Conservation (phyloP, 2,113 vertebrate species). For the Cathartes aura region DNA sequence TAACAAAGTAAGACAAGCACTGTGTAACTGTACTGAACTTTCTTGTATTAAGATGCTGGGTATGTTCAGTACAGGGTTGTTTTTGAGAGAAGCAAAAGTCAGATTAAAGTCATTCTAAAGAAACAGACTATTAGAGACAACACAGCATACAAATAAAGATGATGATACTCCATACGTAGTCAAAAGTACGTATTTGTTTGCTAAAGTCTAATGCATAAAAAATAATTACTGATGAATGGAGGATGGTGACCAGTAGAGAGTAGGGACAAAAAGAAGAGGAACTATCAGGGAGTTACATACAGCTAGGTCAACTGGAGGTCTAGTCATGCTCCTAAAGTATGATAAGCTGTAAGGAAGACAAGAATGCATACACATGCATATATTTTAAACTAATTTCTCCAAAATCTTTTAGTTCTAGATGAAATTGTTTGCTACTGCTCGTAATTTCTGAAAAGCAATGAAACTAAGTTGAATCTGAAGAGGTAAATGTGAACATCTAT, state of each 20-base stretch:
- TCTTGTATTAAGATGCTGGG: background rate
- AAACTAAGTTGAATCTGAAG: background rate
- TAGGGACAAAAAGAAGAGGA: background rate
- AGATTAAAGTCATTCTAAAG: background rate
- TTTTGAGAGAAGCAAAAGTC: background rate
- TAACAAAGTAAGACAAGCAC: background rate
- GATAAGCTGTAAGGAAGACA: background rate
- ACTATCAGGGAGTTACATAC: background rate
- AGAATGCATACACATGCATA: background rate
- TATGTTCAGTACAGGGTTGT: background rate
- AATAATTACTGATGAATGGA: background rate
- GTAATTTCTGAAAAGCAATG: background rate
- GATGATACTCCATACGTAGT: background rate
- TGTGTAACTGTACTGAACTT: background rate
- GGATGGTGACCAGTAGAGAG: background rate
- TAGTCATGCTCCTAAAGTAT: background rate
- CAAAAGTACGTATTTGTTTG: background rate
- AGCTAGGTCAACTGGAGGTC: background rate
- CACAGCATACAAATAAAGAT: background rate
- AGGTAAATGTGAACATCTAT: background rate
- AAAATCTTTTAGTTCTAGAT: background rate
- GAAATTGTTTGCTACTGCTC: background rate
- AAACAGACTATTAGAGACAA: background rate
- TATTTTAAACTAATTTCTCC: background rate
- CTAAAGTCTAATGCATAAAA: background rate